phyloP scores from a whole-genome alignment of 2,113 vertebrate species.

The Alosa alosa region DNA sequence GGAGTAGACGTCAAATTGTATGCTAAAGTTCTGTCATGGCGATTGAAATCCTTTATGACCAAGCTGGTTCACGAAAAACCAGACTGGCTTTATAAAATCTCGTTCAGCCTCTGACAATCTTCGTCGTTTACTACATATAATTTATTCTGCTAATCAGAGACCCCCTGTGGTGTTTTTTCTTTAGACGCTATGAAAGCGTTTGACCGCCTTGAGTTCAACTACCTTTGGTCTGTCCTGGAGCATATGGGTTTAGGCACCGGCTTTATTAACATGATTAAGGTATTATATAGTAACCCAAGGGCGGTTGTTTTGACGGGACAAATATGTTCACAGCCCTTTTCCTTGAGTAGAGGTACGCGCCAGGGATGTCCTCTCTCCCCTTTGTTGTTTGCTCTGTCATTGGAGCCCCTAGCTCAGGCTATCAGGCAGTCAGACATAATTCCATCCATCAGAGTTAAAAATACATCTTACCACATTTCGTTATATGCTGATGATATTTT shows the following conservation, averaged over 20 bases:
- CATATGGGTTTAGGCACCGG: not conserved
- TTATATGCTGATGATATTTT: not conserved
- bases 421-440: not conserved
- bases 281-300: not conserved
- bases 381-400: not conserved
- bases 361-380: not conserved
- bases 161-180: not conserved
- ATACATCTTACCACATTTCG: not conserved
- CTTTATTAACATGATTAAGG: constrained; percentile 15
- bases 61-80: too few relatives aligned
- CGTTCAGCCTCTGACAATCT: not conserved
- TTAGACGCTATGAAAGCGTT: too few relatives aligned
- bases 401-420: not conserved
- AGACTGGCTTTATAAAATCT: not conserved
- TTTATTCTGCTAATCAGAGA: not conserved
- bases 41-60: too few relatives aligned
- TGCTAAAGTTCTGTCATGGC: not conserved
- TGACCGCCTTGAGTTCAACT: not conserved
- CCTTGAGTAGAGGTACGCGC: not conserved
- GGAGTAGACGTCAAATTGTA: not conserved
- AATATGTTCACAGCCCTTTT: too few relatives aligned
- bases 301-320: not conserved
- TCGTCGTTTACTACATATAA: not conserved
- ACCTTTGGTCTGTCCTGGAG: not conserved
- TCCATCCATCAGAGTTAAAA: not conserved